Conservation (phyloP, 2,888 invertebrate species). For the Iphiclides podalirius region DNA sequence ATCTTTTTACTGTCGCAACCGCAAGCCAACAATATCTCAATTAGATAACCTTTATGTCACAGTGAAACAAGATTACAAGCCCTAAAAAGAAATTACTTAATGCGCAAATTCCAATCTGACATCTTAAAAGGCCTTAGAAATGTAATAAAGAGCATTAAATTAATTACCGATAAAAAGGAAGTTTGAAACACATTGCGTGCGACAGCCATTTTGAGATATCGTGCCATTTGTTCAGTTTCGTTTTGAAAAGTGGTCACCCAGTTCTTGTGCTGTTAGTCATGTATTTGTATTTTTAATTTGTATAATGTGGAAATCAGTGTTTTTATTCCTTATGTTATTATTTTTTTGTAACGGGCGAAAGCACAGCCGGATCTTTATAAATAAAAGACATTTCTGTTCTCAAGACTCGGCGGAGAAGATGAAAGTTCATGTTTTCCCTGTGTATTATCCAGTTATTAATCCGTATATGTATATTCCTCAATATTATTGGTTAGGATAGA, state of each 20-base stretch:
- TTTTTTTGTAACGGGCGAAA: background rate
- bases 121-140: slow-evolving; percentile 30
- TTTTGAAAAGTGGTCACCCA: background rate
- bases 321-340: slow-evolving; percentile 4
- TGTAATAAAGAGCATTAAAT: slow-evolving; percentile 29
- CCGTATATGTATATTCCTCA: slow-evolving; percentile 21
- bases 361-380: background rate
- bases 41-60: slow-evolving; percentile 15
- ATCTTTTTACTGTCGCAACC: background rate
- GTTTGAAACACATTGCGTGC: slow-evolving; percentile 4
- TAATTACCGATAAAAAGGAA: slow-evolving; percentile 28
- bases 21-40: slow-evolving; percentile 1
- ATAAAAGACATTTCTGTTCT: background rate
- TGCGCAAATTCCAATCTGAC: slow-evolving; percentile 15
- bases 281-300: background rate
- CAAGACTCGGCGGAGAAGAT: slow-evolving; percentile 2
- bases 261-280: background rate
- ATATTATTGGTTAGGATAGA: slow-evolving; percentile 20
- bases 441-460: slow-evolving; percentile 19
- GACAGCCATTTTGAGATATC: slow-evolving; percentile 7
- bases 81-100: slow-evolving; percentile 3
- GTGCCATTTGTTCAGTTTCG: background rate
- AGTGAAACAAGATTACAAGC: slow-evolving; percentile 14
- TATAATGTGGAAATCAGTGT: slow-evolving; percentile 12
- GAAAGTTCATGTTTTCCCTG: slow-evolving; percentile 15